A percentile compares a stretch with the other conserved stretches of the same genome.
Conservation (phyloP, 2,888 invertebrate species). For the Tetragonula carbonaria region DNA sequence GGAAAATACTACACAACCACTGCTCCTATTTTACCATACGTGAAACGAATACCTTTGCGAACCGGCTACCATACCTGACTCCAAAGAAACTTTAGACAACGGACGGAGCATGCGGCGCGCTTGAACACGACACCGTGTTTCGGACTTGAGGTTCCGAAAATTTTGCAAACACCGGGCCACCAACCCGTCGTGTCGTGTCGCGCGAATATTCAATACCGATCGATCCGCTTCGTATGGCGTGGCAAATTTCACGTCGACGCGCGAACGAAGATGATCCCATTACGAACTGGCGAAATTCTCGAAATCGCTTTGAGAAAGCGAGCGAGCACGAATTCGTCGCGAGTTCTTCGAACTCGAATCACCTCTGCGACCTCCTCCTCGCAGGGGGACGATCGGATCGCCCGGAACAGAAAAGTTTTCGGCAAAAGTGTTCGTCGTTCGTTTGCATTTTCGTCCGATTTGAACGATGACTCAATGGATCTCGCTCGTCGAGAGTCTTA, state of each 20-base stretch:
- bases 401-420: not conserved
- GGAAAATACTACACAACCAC: conserved; percentile 51
- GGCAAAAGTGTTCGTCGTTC: conserved; percentile 32
- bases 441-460: conserved; percentile 21
- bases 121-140: conserved; percentile 26
- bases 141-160: not conserved
- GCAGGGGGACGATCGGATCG: not conserved
- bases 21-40: conserved; percentile 48
- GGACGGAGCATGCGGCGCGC: not conserved
- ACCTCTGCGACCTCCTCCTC: not conserved
- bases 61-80: conserved; percentile 43
- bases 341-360: conserved; percentile 9
- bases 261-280: not conserved
- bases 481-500: conserved; percentile 12
- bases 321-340: not conserved
- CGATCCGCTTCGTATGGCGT: not conserved
- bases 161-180: conserved; percentile 1
- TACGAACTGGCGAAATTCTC: not conserved
- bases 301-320: not conserved
- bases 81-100: conserved; percentile 60
- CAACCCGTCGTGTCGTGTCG: not conserved
- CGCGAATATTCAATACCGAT: not conserved
- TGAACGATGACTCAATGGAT: conserved; percentile 34
- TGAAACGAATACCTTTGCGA: conserved; percentile 59
- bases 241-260: not conserved